Conservation (phyloP, 2,888 invertebrate genomes). For the Beris chalybata region DNA sequence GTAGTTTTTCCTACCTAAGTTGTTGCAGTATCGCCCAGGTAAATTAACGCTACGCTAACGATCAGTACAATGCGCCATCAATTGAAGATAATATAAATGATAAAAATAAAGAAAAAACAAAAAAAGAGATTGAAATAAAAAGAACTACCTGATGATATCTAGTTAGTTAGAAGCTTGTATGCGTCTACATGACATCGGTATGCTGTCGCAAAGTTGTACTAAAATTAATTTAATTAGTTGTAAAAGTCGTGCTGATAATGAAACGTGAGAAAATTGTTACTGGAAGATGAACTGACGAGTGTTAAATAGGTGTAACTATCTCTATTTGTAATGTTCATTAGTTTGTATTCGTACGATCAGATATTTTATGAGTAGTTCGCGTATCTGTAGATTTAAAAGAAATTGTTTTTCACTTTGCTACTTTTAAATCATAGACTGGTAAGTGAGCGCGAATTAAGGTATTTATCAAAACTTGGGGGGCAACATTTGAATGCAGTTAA, state of each 20-base stretch:
- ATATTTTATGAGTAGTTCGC: too few species aligned
- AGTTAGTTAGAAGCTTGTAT: not conserved
- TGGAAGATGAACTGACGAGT: not conserved
- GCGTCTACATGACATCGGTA: conserved; percentile 26
- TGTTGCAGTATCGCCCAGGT: not conserved
- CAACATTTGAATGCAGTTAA: too few species aligned
- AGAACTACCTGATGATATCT: too few species aligned
- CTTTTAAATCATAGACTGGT: too few species aligned
- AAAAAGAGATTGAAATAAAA: not conserved
- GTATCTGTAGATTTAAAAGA: too few species aligned
- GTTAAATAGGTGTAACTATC: not conserved
- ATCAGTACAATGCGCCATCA: not conserved
- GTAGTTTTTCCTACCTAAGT: not conserved
- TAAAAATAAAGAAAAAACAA: not conserved
- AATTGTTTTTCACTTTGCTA: too few species aligned
- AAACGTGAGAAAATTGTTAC: conserved; percentile 27
- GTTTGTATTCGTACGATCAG: too few species aligned
- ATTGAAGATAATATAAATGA: not conserved
- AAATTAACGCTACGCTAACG: not conserved
- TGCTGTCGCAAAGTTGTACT: conserved; percentile 10
- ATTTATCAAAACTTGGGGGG: too few species aligned
- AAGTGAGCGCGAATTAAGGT: too few species aligned
- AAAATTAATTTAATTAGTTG: conserved; percentile 25
- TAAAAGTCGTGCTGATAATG: conserved; percentile 16
- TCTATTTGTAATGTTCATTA: too few species aligned